Conservation (phyloP, 1,140 invertebrate species). For the Papilio dardanus region DNA sequence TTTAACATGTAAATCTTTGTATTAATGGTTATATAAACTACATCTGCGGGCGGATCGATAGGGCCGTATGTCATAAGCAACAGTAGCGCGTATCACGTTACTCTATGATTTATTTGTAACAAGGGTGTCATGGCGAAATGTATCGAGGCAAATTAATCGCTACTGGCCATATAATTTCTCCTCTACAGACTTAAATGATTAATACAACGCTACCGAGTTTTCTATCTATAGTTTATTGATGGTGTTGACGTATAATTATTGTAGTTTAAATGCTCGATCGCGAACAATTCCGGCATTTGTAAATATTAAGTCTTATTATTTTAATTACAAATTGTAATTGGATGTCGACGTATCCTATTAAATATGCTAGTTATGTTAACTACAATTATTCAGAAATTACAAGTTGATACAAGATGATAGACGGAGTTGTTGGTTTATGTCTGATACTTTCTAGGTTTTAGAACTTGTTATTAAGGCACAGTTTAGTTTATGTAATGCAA, state of each 20-base stretch:
- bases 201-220: slow-evolving; percentile 48
- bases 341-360: background rate
- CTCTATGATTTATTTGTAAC: slow-evolving; percentile 58
- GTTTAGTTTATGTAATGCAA: background rate
- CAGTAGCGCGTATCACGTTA: slow-evolving; percentile 48
- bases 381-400: background rate
- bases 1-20: background rate
- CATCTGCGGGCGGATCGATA: background rate
- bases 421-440: background rate
- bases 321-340: background rate
- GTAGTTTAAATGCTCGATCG: slow-evolving; percentile 20
- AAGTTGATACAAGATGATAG: background rate
- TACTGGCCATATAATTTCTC: slow-evolving; percentile 58
- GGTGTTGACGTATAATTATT: slow-evolving; percentile 22
- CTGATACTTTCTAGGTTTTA: background rate
- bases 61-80: slow-evolving; percentile 37
- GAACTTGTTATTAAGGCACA: background rate
- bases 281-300: slow-evolving; percentile 28
- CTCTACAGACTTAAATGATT: slow-evolving; percentile 58
- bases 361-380: background rate
- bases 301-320: slow-evolving; percentile 1
- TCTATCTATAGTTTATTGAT: slow-evolving; percentile 23
- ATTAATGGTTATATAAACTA: background rate
- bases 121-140: slow-evolving; percentile 55
- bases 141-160: slow-evolving; percentile 61